Evolutionary conservation across 2,113 vertebrate genomes (phyloP).

Genomic region (Pseudolaguvia tuberculata): DNA sequence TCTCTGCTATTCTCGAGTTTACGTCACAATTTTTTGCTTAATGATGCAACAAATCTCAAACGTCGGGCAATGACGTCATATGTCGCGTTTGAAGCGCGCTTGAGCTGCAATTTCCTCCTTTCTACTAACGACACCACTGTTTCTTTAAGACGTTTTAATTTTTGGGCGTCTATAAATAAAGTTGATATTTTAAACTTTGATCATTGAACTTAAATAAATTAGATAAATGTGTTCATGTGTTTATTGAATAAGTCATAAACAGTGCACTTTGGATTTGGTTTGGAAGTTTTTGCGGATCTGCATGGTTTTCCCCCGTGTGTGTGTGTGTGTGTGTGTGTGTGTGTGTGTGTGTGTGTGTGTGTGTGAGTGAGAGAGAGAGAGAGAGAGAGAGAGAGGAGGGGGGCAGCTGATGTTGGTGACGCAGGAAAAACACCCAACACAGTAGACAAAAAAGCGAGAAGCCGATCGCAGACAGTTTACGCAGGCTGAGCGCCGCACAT

Average conservation of each 20-base stretch:
- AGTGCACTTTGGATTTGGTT: neutral
- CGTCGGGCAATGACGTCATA: neutral
- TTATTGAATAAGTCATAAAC: neutral
- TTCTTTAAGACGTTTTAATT: neutral
- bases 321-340: slow-evolving; percentile 49
- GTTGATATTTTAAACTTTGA: neutral
- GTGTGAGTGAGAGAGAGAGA: slow-evolving; percentile 53
- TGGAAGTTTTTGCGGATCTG: neutral
- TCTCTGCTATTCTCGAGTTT: neutral
- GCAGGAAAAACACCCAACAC: slow-evolving; percentile 84
- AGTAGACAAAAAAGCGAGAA: slow-evolving; percentile 58
- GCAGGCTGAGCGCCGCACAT: slow-evolving; percentile 16
- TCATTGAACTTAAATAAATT: neutral
- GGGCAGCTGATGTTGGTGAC: slow-evolving; percentile 73
- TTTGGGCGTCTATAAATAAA: neutral
- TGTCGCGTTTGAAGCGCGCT: neutral
- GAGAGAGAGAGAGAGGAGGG: slow-evolving; percentile 63
- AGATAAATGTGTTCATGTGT: too few relatives aligned
- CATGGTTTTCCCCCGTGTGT: neutral
- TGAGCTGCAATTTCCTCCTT: neutral
- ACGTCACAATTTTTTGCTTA: neutral
- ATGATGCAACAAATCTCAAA: neutral
- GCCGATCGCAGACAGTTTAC: slow-evolving; percentile 31
- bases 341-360: slow-evolving; percentile 54
- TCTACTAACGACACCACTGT: too few relatives aligned